Evolutionary conservation across 2,113 vertebrate genomes (phyloP).

Genomic region (Lepisosteus osseus): DNA sequence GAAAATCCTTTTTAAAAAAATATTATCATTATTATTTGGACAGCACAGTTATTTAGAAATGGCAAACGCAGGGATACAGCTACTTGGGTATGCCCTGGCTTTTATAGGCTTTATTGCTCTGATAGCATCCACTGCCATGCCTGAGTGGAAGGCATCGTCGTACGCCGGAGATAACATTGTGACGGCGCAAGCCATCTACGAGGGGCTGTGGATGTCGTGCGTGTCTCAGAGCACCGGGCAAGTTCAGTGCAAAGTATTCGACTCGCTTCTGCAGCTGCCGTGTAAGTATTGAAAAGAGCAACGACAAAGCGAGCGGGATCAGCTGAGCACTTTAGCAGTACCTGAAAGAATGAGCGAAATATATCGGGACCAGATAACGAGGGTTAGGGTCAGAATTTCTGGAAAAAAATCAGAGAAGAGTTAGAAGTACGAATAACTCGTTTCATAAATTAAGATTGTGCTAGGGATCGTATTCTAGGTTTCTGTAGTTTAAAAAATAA

Average conservation of each 20-base stretch:
- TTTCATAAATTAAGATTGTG: too few species aligned
- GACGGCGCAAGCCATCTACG: constrained; percentile 76
- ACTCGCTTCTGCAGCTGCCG: constrained; percentile 75
- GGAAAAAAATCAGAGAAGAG: too few species aligned
- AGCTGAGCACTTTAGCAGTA: too few species aligned
- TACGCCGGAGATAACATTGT: constrained; percentile 83
- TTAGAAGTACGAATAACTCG: too few species aligned
- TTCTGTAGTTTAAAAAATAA: too few species aligned
- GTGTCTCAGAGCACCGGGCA: constrained; percentile 75
- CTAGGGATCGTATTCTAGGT: too few species aligned
- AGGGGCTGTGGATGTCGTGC: constrained; percentile 87
- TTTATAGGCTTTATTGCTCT: constrained; percentile 70
- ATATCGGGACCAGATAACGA: too few species aligned
- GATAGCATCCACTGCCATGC: constrained; percentile 74
- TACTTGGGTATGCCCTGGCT: constrained; percentile 78
- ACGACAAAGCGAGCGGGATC: too few species aligned
- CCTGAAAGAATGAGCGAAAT: too few species aligned
- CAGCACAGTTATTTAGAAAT: constrained; percentile 43
- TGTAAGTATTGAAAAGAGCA: constrained; percentile 60
- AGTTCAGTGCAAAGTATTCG: constrained; percentile 73
- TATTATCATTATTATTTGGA: constrained; percentile 13
- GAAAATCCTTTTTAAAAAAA: neutral
- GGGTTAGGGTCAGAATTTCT: too few species aligned
- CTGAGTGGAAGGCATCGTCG: constrained; percentile 81
- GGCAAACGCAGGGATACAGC: constrained; percentile 79